Conservation (phyloP, 2,113 vertebrate genomes). For the Heterotilapia buettikoferi region DNA sequence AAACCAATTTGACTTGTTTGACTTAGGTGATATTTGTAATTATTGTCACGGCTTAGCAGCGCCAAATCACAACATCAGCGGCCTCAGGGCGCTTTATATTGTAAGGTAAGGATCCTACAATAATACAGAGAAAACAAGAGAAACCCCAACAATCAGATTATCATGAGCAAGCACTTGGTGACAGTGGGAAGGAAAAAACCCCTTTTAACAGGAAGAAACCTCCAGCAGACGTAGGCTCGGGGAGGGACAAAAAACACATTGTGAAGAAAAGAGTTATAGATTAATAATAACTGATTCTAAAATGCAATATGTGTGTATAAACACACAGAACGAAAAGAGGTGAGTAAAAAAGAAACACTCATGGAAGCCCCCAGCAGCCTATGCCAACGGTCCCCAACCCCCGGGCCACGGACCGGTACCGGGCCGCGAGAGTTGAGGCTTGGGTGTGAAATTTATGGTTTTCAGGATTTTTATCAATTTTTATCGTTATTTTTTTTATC, state of each 20-base stretch:
- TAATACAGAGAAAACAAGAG: background rate
- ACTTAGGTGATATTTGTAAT: background rate
- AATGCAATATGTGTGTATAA: background rate
- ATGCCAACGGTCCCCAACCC: background rate
- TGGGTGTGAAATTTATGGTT: fast-evolving
- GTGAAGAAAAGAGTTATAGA: background rate
- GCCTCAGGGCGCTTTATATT: background rate
- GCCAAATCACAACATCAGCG: background rate
- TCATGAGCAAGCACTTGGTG: background rate
- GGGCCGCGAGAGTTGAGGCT: fast-evolving
- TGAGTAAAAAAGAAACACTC: background rate
- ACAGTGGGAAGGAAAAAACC: background rate
- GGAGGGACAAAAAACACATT: background rate
- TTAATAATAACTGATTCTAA: background rate
- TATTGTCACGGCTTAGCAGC: background rate
- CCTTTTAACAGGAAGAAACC: background rate
- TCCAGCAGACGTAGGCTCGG: background rate
- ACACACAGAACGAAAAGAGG: background rate
- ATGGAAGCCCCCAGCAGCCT: background rate
- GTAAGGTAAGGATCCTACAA: background rate
- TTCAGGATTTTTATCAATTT: background rate
- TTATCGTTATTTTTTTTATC: fast-evolving
- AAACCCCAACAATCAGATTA: background rate
- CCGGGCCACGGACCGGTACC: fast-evolving
- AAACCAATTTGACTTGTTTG: background rate